phyloP scores from a whole-genome alignment of 2,797 vertebrate genomes.

The Chelmon rostratus region DNA sequence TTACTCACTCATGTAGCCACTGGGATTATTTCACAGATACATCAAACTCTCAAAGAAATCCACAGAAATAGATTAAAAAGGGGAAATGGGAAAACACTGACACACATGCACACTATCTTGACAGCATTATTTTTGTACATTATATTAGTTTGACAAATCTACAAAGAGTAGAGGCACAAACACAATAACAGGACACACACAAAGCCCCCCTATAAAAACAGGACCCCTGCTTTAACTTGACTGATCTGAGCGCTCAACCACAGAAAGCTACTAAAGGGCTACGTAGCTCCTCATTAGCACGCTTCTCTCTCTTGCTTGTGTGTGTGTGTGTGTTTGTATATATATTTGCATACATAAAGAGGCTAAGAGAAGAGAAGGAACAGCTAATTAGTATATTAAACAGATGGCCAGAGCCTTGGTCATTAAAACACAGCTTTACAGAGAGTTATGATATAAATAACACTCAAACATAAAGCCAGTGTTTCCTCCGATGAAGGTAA shows the following conservation, averaged over 20 bases:
- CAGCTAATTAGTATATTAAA: conserved; percentile 43
- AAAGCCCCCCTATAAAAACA: conserved; percentile 14
- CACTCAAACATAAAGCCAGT: not conserved
- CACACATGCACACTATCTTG: not conserved
- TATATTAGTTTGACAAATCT: not conserved
- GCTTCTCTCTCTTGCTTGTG: not conserved
- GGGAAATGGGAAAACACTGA: conserved; percentile 6
- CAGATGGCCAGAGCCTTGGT: conserved; percentile 46
- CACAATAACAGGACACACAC: conserved; percentile 14
- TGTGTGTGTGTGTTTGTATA: not conserved
- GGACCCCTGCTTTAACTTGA: conserved; percentile 37
- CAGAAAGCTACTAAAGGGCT: conserved; percentile 10
- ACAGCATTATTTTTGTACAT: not conserved
- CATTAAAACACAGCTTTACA: conserved; percentile 32
- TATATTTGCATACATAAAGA: conserved; percentile 10
- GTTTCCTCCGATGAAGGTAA: not conserved
- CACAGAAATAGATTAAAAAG: conserved; percentile 9
- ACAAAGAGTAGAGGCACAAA: not conserved
- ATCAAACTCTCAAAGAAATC: conserved; percentile 38
- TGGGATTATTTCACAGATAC: conserved; percentile 33
- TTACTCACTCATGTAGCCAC: conserved; percentile 36
- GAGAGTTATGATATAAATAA: conserved; percentile 21
- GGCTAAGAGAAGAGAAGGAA: not conserved
- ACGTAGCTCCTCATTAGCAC: not conserved
- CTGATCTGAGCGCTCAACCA: conserved; percentile 18